Evolutionary conservation across 2,113 vertebrate species (phyloP), one percentile per base, ranked within the genome.

Genomic region (Chrysochloris asiatica): DNA sequence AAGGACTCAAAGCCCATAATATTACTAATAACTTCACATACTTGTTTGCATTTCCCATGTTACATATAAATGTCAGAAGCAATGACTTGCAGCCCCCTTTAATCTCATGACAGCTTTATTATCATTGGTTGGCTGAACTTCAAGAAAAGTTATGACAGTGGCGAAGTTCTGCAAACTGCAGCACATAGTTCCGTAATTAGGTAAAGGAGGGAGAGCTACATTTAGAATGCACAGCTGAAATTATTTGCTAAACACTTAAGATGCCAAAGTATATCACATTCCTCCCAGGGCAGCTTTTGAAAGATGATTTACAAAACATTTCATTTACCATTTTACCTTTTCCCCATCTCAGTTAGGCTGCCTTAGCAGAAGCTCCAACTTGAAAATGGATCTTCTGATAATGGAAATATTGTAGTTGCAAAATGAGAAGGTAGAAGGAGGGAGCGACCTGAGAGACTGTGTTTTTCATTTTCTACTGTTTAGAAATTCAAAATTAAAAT

Each of bases 131-230:
- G 93, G 76, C 89, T 96, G 93, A 97, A 80, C 72, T 96, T 98
- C 95, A 95, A 90, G 91, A 94, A 96, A 96, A 96, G 82, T 96
- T 97, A 96, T 95, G 73, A 97, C 95, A 97, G 95, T 81, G 72
- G 86, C 52, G 59, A 97, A 97, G 85, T 96, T 97, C 79, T 97
- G 88, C 95, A 95, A 96, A 97, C 65, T 93, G 80, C 45, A 96
- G 90, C 83, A 93, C 80, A 89, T 96, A 94, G 93, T 97, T 98
- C 30, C 67, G 41, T 91, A 95, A 96, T 93, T 96, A 97, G 94
- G 95, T 94, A 95, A 97, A 97, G 56, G 86, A 59, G 90, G 41
- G 82, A 92, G 94, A 94, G 36, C 38, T 91, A n/a, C 67, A 77
- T 94, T 89, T 82, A 67, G 93, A 96, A 78, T 33, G 4, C 47